Percentiles rank a stretch among this genome's conserved stretches.
Evolutionary conservation across 2,888 invertebrate species (phyloP).

Genomic region (Kryphioiulus occultus): DNA sequence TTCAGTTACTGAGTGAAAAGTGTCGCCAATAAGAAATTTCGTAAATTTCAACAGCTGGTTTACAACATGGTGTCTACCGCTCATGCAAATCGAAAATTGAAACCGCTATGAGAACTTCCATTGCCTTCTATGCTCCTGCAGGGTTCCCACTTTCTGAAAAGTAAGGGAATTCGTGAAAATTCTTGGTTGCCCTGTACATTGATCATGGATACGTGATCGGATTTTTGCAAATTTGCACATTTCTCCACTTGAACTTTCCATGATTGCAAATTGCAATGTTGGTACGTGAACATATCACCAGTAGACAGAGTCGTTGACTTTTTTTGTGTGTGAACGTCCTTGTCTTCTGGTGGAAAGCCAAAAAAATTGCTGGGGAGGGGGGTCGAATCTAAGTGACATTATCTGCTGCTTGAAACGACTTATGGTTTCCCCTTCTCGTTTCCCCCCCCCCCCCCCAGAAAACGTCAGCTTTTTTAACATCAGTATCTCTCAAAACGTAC

Average conservation of each 20-base stretch:
- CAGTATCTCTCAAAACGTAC: neutral
- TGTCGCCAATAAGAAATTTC: no score
- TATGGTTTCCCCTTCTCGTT: neutral
- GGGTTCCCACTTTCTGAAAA: no score
- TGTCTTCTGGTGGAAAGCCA: constrained; percentile 24
- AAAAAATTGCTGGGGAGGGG: constrained; percentile 1
- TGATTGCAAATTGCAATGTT: neutral
- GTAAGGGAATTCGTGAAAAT: no score
- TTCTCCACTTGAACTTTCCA: neutral
- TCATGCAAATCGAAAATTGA: no score
- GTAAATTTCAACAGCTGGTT: no score
- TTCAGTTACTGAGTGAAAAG: no score
- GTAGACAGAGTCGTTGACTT: constrained; percentile 3
- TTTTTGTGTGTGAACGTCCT: neutral
- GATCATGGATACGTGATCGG: neutral
- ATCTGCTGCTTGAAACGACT: constrained; percentile 6
- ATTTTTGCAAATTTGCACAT: neutral
- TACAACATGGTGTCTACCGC: no score
- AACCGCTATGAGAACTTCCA: no score
- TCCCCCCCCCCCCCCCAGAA: neutral
- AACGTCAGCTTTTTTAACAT: neutral
- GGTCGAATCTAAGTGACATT: neutral
- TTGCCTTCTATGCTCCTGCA: no score
- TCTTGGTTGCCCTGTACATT: no score
- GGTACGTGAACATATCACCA: neutral